Evolutionary conservation across 1,140 invertebrate genomes (phyloP).

Genomic region (Gonioctena quinquepunctata): DNA sequence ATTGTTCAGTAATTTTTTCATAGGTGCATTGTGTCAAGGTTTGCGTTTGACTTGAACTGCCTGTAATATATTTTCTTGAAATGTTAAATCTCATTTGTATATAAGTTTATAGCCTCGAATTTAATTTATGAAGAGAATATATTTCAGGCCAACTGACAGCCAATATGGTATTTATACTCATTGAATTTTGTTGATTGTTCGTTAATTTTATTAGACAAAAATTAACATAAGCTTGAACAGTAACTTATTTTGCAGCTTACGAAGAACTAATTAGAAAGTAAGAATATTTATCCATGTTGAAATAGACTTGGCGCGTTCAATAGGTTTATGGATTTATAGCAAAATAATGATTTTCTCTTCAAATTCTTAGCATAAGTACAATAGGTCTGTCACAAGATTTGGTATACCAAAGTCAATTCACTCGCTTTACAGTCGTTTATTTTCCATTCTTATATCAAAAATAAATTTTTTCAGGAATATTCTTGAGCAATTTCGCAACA

Average conservation of each 20-base stretch:
- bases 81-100: background rate
- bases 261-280: background rate
- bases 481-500: too few relatives aligned
- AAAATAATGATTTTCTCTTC: background rate
- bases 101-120: background rate
- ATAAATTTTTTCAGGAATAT: too few relatives aligned
- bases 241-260: background rate
- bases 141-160: background rate
- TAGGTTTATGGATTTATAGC: background rate
- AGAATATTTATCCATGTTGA: slow-evolving; percentile 3
- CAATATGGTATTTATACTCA: background rate
- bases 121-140: background rate
- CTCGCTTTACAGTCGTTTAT: too few relatives aligned
- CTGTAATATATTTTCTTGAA: background rate
- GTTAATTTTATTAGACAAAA: background rate
- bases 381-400: background rate
- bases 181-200: background rate
- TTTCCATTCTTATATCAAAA: too few relatives aligned
- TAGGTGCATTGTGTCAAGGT: background rate
- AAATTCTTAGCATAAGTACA: slow-evolving; percentile 1
- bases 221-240: background rate
- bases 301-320: background rate
- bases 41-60: background rate
- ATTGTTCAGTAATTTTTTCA: background rate
- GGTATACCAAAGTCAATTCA: slow-evolving; percentile 2